Percentiles rank a stretch among this genome's conserved stretches.
These are phyloP conservation scores for Henicopernis longicauda DNA, from an alignment of 2,113 vertebrate genomes.

Conservation along the genomic window DNA sequence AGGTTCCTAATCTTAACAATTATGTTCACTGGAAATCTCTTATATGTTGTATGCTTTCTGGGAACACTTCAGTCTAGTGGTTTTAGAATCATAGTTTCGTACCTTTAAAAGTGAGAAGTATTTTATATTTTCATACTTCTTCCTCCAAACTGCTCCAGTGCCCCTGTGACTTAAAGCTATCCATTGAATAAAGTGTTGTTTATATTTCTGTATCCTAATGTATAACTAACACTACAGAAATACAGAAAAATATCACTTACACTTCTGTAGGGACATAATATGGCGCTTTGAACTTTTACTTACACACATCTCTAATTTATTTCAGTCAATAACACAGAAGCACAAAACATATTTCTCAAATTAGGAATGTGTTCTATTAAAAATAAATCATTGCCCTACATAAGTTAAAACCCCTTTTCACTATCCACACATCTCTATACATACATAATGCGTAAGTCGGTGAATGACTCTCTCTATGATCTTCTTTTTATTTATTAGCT, in stretches of 20 bases:
- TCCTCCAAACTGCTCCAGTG: background rate
- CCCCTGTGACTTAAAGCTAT: background rate
- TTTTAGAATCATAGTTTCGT: background rate
- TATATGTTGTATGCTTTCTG: background rate
- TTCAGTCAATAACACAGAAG: background rate
- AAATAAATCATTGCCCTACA: background rate
- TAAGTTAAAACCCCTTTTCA: background rate
- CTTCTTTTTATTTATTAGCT: constrained; percentile 90
- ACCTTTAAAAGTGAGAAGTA: background rate
- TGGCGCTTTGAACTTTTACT: background rate
- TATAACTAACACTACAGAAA: background rate
- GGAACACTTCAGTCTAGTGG: background rate
- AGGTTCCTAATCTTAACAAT: background rate
- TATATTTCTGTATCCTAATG: background rate
- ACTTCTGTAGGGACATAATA: background rate
- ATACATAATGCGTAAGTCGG: constrained; percentile 90
- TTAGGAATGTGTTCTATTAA: background rate
- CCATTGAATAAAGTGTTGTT: background rate
- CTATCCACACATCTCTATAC: constrained; percentile 48
- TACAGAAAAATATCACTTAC: background rate
- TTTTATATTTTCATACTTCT: background rate
- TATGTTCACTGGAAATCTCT: background rate
- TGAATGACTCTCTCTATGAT: constrained; percentile 95
- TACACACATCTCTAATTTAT: background rate
- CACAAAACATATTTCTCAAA: background rate